Conservation (phyloP, 2,797 vertebrate genomes). For the Tarsius wallacei region DNA sequence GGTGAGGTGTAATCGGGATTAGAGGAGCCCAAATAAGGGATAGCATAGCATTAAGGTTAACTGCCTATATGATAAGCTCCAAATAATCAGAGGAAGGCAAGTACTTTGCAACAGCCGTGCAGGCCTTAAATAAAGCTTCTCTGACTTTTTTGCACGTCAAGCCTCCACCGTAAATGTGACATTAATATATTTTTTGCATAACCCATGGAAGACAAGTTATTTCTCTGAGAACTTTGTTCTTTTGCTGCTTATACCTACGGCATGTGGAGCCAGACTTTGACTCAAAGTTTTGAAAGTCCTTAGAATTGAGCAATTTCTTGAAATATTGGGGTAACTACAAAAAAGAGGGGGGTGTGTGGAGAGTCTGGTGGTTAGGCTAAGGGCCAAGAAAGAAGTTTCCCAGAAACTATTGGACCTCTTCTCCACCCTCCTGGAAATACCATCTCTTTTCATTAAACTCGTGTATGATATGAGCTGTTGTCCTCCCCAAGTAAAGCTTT, state of each 20-base stretch:
- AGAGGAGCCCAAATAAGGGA: conserved; percentile 52
- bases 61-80: conserved; percentile 39
- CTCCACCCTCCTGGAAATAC: conserved; percentile 67
- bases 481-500: conserved; percentile 52
- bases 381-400: conserved; percentile 77
- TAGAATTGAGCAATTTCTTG: conserved; percentile 83
- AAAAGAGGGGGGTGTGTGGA: background rate
- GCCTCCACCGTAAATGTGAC: conserved; percentile 59
- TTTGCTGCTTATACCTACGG: conserved; percentile 71
- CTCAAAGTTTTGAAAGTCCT: conserved; percentile 78
- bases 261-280: conserved; percentile 45
- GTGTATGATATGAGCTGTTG: conserved; percentile 32
- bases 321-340: conserved; percentile 82
- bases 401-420: conserved; percentile 73
- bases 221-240: conserved; percentile 59
- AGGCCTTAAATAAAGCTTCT: conserved; percentile 70
- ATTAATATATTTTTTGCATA: conserved; percentile 74
- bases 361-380: conserved; percentile 73
- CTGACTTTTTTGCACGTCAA: conserved; percentile 64
- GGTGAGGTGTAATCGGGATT: conserved; percentile 43
- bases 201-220: conserved; percentile 42
- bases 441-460: conserved; percentile 59
- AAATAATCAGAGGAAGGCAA: conserved; percentile 33
- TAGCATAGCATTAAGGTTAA: conserved; percentile 62
- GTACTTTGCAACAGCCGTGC: conserved; percentile 45